Base-by-base conservation (phyloP, 2,888 invertebrate genomes). In the Dolichomitus sp. region DNA sequence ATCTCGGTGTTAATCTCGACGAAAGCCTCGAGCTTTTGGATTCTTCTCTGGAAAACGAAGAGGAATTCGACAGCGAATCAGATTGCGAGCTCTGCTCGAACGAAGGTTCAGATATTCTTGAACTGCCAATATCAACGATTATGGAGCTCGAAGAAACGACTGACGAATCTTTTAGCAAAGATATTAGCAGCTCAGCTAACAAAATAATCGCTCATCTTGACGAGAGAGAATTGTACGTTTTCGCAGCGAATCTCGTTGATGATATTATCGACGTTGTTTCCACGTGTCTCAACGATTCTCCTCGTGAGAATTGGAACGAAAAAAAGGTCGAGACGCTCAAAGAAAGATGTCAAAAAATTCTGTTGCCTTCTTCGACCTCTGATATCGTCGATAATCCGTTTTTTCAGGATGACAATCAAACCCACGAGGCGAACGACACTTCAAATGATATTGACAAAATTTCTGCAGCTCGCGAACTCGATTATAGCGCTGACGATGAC, bases 131-230 rank as follows among this genome's bases (percentile, higher is more conserved):
- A 17, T 78, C 86, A 0, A 90, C 89, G 6, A 80, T 88, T 14
- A 68, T 78, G 3, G 90, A 92, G 74, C 19, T 91, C 7, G 75
- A 87, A 1, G 88, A 91, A 12, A 88, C 85, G 0, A 88, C 85
- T 9, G 91, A 88, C 0, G 88, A 89, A 11, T 85, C 83, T 0
- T 93, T 93, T 66, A 87, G 83, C 3, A 87, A 90, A 7, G 89
- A 88, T 9, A 91, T 93, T 17, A 91, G 90, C 40, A 84, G 84
- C 0, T 90, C 90, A 0, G 92, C 89, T 0, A 89, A 93, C 81
- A 89, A 93, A 79, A 89, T 93, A 6, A 87, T 93, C 19, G 90
- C 88, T 0, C 90, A 92, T 40, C 80, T 93, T 2, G 85, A 88
- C 7, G 85, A 87, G n/a, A 85, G 87, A 1, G 90, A 91, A 80